Base-by-base conservation (phyloP, 2,888 invertebrate species). In the Eupithecia insigniata region DNA sequence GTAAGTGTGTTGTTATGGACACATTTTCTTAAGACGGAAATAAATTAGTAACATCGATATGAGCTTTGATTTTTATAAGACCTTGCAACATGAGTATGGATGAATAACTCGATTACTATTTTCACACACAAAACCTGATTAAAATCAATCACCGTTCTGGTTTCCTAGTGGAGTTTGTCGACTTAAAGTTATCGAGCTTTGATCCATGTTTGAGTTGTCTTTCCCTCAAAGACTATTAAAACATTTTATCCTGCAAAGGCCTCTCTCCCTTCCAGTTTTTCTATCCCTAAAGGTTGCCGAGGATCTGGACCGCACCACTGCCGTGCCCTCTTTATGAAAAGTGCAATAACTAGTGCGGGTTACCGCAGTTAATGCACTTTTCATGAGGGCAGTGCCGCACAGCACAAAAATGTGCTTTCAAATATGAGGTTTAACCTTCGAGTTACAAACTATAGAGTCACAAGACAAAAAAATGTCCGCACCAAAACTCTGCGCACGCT, bases 11-110 rank as follows among this genome's bases (percentile, higher is more conserved):
- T 83, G 86, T 86, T 89, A 85, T 86, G 87, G 89, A 89, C 90
- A 91, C 90, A 85, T 86, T 91, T 91, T 93, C 90, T 89, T 90
- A 88, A 91, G 92, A 89, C 88, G 88, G 87, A 89, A 92, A 92
- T 92, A 92, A 92, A 92, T 91, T 91, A 93, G 91, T 92, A 92
- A 92, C 92, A 92, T 91, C 87, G 85, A 90, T 64, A 79, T 70
- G 77, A 81, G 76, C 85, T 87, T 76, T 90, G 77, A 91, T 89
- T 86, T 90, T 89, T 88, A 77, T 69, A 74, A 70, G 67, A 77
- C 62, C 51, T 73, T 64, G 14, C 34, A 36, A 64, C 10, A 34
- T 39, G 22, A 26, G 14, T 26, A 22, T 62, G 34, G 62, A n/a
- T 62, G 12, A 62, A 34, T 22, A 8, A 2, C n/a, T 62, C 62